A percentile compares a stretch with the other conserved stretches of the same genome.
These are phyloP conservation scores for Dasyornis broadbenti DNA, from an alignment of 2,113 vertebrate genomes.

Conservation along the genomic window DNA sequence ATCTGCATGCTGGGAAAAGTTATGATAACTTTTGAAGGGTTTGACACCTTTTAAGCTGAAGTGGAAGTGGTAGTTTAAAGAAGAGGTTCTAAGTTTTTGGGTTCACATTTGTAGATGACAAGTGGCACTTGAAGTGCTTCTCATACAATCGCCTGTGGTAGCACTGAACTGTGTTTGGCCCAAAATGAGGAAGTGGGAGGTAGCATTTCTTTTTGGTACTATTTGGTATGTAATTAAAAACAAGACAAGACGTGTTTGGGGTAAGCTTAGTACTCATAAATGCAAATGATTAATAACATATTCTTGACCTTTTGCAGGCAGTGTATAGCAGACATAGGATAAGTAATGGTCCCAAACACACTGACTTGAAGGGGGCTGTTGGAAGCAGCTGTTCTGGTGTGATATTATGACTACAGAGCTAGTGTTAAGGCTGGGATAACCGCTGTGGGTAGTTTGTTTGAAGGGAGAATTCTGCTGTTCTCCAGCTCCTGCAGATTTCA, in stretches of 20 bases:
- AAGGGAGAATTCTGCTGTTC: neutral
- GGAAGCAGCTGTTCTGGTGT: neutral
- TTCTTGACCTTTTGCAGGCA: neutral
- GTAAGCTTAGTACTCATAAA: neutral
- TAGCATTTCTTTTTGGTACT: neutral
- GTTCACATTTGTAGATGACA: neutral
- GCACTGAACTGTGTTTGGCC: neutral
- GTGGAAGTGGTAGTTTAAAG: neutral
- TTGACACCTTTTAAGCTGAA: neutral
- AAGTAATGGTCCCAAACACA: neutral
- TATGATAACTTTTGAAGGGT: neutral
- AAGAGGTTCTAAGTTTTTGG: neutral
- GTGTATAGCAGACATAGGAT: neutral
- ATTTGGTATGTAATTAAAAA: neutral
- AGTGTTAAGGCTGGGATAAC: neutral
- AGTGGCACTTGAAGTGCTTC: neutral
- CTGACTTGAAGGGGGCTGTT: neutral
- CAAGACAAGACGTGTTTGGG: neutral
- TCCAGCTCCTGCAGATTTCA: neutral
- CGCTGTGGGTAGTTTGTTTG: neutral
- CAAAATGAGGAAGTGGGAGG: neutral
- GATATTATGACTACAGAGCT: neutral
- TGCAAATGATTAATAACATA: neutral
- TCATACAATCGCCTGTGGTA: accelerated
- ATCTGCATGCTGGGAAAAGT: neutral